These are phyloP conservation scores for Synanthedon formicaeformis DNA, from an alignment of 2,888 invertebrate genomes.

Conservation along the genomic window DNA sequence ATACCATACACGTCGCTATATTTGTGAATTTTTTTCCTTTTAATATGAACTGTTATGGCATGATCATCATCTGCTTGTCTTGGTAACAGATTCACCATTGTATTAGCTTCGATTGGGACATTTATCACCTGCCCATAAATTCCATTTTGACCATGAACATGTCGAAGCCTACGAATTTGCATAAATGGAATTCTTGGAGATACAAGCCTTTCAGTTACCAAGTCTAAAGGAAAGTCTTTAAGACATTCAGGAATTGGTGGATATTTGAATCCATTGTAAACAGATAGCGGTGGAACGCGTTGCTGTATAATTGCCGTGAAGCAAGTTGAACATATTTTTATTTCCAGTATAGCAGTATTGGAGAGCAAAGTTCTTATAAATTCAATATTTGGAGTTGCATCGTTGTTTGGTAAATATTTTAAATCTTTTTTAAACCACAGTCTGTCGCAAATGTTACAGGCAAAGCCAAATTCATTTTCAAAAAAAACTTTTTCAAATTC, in stretches of 20 bases:
- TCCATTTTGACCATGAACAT: conserved; percentile 15
- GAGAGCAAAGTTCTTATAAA: too few relatives aligned
- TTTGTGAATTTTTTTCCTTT: conserved; percentile 1
- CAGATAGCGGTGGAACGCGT: conserved; percentile 10
- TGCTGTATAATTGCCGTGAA: too few relatives aligned
- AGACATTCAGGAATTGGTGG: conserved; percentile 16
- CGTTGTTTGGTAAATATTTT: background rate
- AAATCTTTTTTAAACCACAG: conserved; percentile 13
- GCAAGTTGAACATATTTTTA: background rate
- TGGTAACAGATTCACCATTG: conserved; percentile 18
- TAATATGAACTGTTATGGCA: conserved; percentile 1
- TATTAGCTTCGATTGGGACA: conserved; percentile 19
- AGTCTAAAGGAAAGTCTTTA: conserved; percentile 10
- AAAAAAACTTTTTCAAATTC: conserved; percentile 4
- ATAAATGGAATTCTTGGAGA: conserved; percentile 22
- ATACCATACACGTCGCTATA: background rate
- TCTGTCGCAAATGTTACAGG: conserved; percentile 16
- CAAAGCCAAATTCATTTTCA: conserved; percentile 14
- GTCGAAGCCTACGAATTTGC: conserved; percentile 20
- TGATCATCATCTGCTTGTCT: conserved; percentile 16
- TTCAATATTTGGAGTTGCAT: background rate
- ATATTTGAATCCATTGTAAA: conserved; percentile 18
- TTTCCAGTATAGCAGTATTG: too few relatives aligned
- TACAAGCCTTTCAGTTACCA: conserved; percentile 15
- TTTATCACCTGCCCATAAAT: conserved; percentile 23